Evolutionary conservation across 2,797 vertebrate species (phyloP).

Genomic region (Selene dorsalis): DNA sequence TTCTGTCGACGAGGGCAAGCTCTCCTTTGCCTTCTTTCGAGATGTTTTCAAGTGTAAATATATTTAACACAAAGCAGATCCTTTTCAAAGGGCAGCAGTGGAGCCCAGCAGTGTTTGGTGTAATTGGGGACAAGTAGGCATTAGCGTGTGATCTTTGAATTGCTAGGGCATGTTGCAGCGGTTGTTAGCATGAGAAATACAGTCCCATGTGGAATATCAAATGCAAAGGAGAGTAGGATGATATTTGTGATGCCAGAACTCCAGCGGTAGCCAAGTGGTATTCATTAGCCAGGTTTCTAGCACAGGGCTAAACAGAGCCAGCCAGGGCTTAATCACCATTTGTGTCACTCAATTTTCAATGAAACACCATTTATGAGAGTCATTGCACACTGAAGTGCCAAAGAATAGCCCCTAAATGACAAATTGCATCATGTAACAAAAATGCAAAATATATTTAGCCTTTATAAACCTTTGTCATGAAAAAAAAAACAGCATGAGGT

Average conservation of each 20-base stretch:
- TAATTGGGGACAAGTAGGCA: conserved; percentile 84
- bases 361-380: conserved; percentile 69
- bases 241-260: conserved; percentile 76
- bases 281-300: conserved; percentile 76
- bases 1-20: conserved; percentile 78
- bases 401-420: conserved; percentile 54
- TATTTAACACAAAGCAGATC: conserved; percentile 83
- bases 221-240: conserved; percentile 75
- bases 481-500: background rate
- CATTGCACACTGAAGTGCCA: conserved; percentile 50
- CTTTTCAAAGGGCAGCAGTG: conserved; percentile 79
- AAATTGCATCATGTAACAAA: conserved; percentile 53
- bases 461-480: conserved; percentile 31
- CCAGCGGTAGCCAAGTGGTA: conserved; percentile 74
- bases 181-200: conserved; percentile 81
- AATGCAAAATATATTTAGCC: conserved; percentile 34
- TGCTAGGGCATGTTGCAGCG: conserved; percentile 80
- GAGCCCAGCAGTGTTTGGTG: conserved; percentile 80
- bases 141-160: conserved; percentile 84
- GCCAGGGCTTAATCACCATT: conserved; percentile 73
- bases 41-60: conserved; percentile 85
- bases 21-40: conserved; percentile 73
- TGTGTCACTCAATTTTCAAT: conserved; percentile 76
- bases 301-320: conserved; percentile 61
- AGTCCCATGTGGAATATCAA: conserved; percentile 79